Percentiles rank a stretch among this genome's conserved stretches.
These are phyloP conservation scores for Podarcis cretensis DNA, from an alignment of 2,113 vertebrate genomes.

Conservation along the genomic window DNA sequence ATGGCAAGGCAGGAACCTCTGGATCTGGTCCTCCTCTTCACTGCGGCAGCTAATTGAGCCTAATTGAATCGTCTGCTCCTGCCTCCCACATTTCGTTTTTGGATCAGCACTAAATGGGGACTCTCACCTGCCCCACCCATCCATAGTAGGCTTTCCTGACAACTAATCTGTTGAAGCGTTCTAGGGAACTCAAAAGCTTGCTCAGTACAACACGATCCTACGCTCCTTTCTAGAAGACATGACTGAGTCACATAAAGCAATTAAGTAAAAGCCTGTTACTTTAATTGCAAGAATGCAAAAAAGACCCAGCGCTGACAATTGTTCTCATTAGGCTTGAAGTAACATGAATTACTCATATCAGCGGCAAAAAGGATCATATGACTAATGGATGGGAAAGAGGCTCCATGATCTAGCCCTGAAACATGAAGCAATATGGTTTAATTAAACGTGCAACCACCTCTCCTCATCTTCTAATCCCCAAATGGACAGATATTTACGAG, in stretches of 20 bases:
- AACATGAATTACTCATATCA: constrained; percentile 14
- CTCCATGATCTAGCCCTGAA: not conserved
- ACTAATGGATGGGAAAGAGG: not conserved
- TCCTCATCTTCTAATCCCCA: not conserved
- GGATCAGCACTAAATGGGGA: not conserved
- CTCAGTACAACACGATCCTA: not conserved
- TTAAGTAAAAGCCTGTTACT: constrained; percentile 23
- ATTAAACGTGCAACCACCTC: not conserved
- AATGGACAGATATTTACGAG: not conserved
- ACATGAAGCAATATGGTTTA: constrained; percentile 2
- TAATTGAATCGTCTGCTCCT: not conserved
- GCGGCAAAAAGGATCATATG: constrained; percentile 22
- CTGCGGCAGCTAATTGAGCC: not conserved
- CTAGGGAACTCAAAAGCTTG: not conserved
- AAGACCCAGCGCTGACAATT: not conserved
- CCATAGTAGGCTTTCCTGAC: not conserved
- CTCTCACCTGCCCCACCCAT: not conserved
- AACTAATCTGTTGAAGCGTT: not conserved
- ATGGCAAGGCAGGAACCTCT: too few species aligned
- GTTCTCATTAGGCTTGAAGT: not conserved
- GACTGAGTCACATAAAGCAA: constrained; percentile 19
- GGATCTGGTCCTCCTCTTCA: too few species aligned
- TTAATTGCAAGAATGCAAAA: constrained; percentile 9
- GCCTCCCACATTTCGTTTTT: not conserved
- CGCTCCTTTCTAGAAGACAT: not conserved